phyloP scores from a whole-genome alignment of 1,140 invertebrate genomes.

The Drosophila punjabiensis region DNA sequence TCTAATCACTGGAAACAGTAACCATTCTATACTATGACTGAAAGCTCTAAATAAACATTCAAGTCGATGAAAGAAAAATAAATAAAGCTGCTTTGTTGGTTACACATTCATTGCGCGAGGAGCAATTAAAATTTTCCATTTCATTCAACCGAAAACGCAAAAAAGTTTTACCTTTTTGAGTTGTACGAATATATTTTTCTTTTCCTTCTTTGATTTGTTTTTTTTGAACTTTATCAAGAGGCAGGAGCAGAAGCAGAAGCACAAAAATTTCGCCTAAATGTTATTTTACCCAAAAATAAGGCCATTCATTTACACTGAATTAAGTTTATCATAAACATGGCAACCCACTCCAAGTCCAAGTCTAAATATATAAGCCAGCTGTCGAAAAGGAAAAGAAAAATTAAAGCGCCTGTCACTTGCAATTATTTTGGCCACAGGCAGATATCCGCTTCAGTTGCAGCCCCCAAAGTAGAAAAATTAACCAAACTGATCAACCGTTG shows the following conservation, averaged over 20 bases:
- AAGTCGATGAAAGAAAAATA: neutral
- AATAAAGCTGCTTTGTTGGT: neutral
- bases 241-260: neutral
- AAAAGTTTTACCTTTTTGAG: constrained; percentile 66
- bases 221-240: constrained; percentile 67
- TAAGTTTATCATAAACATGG: constrained; percentile 80
- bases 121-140: constrained; percentile 85
- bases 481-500: constrained; percentile 58
- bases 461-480: constrained; percentile 47
- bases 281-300: constrained; percentile 31
- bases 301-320: constrained; percentile 79
- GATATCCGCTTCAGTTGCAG: constrained; percentile 53
- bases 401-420: constrained; percentile 82
- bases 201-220: constrained; percentile 74
- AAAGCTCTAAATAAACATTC: neutral
- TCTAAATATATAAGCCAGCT: constrained; percentile 71
- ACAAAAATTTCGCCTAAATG: constrained; percentile 43
- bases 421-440: constrained; percentile 69
- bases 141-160: constrained; percentile 78
- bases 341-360: constrained; percentile 40
- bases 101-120: constrained; percentile 9
- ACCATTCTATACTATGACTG: neutral
- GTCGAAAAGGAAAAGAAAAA: constrained; percentile 77
- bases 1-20: neutral
- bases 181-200: constrained; percentile 52